Evolutionary conservation across 2,888 invertebrate genomes (phyloP).

Genomic region (Ennomos quercinarius): DNA sequence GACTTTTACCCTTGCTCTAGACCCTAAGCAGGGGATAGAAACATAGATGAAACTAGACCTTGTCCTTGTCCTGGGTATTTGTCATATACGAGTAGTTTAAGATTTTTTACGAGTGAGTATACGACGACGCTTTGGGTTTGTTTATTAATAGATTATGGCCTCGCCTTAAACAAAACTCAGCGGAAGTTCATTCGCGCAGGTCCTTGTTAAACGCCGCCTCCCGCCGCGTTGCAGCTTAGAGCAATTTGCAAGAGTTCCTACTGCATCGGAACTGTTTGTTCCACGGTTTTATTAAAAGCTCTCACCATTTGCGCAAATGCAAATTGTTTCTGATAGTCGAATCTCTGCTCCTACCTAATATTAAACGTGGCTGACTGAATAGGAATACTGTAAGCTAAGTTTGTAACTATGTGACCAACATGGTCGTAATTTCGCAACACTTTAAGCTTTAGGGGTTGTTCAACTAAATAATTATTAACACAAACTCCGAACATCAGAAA

Average conservation of each 20-base stretch:
- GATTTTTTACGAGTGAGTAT: too few species aligned
- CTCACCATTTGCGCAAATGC: constrained; percentile 62
- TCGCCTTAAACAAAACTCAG: constrained; percentile 64
- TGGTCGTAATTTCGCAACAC: not conserved
- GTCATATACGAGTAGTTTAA: too few species aligned
- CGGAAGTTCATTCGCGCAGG: constrained; percentile 72
- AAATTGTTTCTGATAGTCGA: constrained; percentile 73
- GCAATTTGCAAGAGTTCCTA: constrained; percentile 81
- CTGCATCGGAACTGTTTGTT: constrained; percentile 69
- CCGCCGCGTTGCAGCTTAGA: constrained; percentile 72
- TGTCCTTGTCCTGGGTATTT: too few species aligned
- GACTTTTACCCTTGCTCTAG: too few species aligned
- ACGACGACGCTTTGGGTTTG: constrained; percentile 16
- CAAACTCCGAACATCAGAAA: too few species aligned
- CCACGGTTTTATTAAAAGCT: constrained; percentile 77
- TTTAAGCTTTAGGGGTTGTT: too few species aligned
- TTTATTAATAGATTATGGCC: not conserved
- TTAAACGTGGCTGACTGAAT: constrained; percentile 27
- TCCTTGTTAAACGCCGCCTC: constrained; percentile 72
- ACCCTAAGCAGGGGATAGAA: too few species aligned
- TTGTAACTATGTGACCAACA: constrained; percentile 4
- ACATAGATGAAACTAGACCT: too few species aligned
- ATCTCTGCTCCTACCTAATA: constrained; percentile 42
- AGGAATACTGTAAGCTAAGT: constrained; percentile 1
- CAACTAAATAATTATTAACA: too few species aligned